Evolutionary conservation across 2,797 vertebrate genomes (phyloP), one percentile per base, ranked within the genome.

Genomic region (Adelosebastes latens): DNA sequence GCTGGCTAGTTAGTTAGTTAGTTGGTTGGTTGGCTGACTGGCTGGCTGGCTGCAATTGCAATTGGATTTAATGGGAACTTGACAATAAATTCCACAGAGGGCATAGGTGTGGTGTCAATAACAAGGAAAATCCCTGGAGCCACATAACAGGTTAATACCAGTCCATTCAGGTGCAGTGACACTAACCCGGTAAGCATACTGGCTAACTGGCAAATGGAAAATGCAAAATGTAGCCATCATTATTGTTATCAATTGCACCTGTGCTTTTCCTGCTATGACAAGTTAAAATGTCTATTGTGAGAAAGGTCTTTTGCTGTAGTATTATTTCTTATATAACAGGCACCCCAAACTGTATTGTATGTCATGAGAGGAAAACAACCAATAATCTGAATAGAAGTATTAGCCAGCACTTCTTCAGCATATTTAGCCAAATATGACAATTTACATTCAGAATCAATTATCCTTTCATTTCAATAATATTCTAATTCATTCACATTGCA

Each of bases 1-100:
- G 31, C 1, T 31, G 1, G 8, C 0, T 32, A 1, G 8, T 1
- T 32, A 0, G 8, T 0, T 32, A 1, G 8, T 3, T 32, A 0
- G 8, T 9, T 9, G 0, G 31, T 0, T 32, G 0, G 29, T 7
- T 29, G 1, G 31, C 1, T n/a, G n/a, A n/a, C n/a, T n/a, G n/a
- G n/a, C n/a, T n/a, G n/a, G n/a, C n/a, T n/a, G n/a, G n/a, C n/a
- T n/a, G n/a, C n/a, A n/a, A n/a, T n/a, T 60, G 59, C 9, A 31
- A 60, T 31, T 32, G 5, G 18, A 60, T 61, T 32, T 61, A 20
- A 61, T 22, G 16, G 25, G 16, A 31, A 29, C 27, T 61, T 32
- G 18, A n/a, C 18, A 61, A 32, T 31, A 60, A 27, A 58, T 27
- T 59, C 13, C 25, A 59, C 58, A 59, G 25, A 20, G 16, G 16